These are phyloP conservation scores for Epinephelus cyanopodus DNA, from an alignment of 2,113 vertebrate genomes.

Conservation along the genomic window DNA sequence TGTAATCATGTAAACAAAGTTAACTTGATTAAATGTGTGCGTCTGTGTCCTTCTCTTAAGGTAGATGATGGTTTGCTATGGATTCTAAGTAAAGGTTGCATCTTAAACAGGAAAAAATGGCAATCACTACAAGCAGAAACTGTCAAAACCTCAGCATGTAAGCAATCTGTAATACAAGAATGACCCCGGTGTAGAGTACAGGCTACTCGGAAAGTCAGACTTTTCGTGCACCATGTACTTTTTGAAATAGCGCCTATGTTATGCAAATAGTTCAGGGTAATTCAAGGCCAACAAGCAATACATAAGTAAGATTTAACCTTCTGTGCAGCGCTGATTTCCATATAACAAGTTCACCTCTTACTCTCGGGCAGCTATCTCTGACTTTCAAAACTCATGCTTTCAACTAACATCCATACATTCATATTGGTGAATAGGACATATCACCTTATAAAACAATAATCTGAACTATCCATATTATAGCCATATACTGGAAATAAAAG, in stretches of 20 bases:
- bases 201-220: background rate
- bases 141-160: background rate
- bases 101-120: background rate
- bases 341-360: background rate
- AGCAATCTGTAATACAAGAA: background rate
- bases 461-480: background rate
- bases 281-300: background rate
- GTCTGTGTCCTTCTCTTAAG: background rate
- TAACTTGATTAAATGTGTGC: background rate
- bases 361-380: background rate
- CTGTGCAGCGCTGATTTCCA: background rate
- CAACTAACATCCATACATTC: background rate
- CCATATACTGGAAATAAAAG: background rate
- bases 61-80: background rate
- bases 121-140: background rate
- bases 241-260: background rate
- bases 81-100: background rate
- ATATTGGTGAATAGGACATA: background rate
- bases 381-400: background rate
- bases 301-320: background rate
- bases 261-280: background rate
- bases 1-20: background rate
- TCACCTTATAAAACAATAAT: background rate
- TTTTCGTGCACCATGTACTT: background rate
- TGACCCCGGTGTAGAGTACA: background rate